phyloP scores from a whole-genome alignment of 2,888 invertebrate species.

The Acleris laterana region DNA sequence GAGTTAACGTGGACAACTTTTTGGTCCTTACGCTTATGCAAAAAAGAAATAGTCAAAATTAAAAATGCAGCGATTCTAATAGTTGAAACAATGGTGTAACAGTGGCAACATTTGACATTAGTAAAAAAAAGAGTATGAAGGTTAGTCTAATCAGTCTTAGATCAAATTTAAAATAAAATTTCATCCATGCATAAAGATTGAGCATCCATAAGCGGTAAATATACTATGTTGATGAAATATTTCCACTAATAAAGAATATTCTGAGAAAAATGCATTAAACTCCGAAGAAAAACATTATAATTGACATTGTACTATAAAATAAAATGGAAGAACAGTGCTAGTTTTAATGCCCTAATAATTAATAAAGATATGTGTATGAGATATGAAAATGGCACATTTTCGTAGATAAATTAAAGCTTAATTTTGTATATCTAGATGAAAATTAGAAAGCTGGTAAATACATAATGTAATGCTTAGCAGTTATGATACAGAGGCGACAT shows the following conservation, averaged over 20 bases:
- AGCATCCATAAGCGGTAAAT: conserved; percentile 58
- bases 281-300: conserved; percentile 42
- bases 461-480: conserved; percentile 31
- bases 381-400: conserved; percentile 52
- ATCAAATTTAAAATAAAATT: conserved; percentile 60
- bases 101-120: conserved; percentile 16
- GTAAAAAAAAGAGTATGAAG: conserved; percentile 39
- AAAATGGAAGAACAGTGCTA: conserved; percentile 55
- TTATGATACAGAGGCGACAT: conserved; percentile 37
- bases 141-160: conserved; percentile 82
- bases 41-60: too few relatives aligned
- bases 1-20: too few relatives aligned
- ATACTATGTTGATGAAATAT: conserved; percentile 31
- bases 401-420: conserved; percentile 44
- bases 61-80: conserved; percentile 14
- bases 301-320: conserved; percentile 44
- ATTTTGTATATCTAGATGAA: conserved; percentile 31
- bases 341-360: conserved; percentile 36
- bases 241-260: conserved; percentile 36
- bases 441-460: conserved; percentile 32
- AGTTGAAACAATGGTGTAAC: too few relatives aligned
- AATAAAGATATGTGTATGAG: conserved; percentile 51
- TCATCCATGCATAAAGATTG: conserved; percentile 54
- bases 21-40: too few relatives aligned
- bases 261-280: conserved; percentile 34